Base-by-base conservation (phyloP, 2,797 vertebrate genomes). In the Oceanodroma leucorhoa region DNA sequence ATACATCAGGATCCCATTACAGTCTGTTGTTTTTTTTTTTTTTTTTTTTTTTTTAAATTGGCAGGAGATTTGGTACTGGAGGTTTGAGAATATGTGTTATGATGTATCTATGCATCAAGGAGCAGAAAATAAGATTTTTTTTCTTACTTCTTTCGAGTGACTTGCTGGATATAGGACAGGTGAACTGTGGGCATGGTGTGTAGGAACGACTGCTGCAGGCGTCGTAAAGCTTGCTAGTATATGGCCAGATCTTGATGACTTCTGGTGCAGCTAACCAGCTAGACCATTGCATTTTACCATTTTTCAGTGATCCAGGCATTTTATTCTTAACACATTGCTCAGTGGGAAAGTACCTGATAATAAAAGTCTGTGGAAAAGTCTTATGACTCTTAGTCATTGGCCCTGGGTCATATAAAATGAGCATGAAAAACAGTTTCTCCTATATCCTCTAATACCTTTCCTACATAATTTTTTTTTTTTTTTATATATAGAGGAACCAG, bases 401-500 rank as follows among this genome's bases (percentile, higher is more conserved):
- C 60, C 40, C 27, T 70, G 67, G 34, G 53, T 94, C 82, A 11
- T 36, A 73, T 45, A 88, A 62, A 92, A 70, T 40, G 36, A 93
- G 65, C 87, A 70, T 30, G 46, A 89, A 83, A 93, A 94, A 8
- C 38, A 70, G 15, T 89, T 94, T 93, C 27, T 84, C 10, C 36
- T 51, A n/a, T 30, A 75, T 83, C 34, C 79, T 91, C 62, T 79
- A 54, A 23, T 60, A 72, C 75, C 32, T 62, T 93, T 82, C 30
- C 83, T 79, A 72, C 36, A 24, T 46, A 58, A 69, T 93, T 96
- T 70, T 76, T 32, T 85, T 96, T 23, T 87, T 96, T 94, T 90
- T 75, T 3, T 51, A 36, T 50, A 36, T 50, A 6, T 36, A 72
- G 22, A 82, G 17, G 20, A 78, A 43, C 17, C 16, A 84, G 14